Conservation (phyloP, 2,113 vertebrate genomes). For the Poicephalus meyeri region DNA sequence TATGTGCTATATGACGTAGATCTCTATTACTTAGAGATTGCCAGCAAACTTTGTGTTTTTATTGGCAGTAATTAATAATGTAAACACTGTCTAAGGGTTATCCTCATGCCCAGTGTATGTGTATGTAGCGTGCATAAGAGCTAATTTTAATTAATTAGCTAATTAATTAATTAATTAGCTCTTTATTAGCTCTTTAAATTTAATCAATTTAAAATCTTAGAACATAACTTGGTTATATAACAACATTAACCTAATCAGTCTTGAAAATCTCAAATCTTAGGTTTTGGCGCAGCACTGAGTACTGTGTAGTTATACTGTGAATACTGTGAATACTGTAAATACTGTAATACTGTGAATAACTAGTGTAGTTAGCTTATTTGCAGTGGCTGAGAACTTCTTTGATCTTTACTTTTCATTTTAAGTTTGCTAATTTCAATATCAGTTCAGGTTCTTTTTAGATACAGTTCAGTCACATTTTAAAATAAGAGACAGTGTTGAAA, state of each 20-base stretch:
- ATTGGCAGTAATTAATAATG: background rate
- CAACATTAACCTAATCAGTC: background rate
- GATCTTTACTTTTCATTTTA: background rate
- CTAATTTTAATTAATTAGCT: background rate
- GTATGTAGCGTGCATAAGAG: rapidly evolving
- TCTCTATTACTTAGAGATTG: background rate
- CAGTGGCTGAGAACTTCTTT: background rate
- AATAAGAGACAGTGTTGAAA: background rate
- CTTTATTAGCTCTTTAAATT: too few species aligned
- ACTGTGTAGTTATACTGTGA: background rate
- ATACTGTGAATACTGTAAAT: too few species aligned
- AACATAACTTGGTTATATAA: background rate
- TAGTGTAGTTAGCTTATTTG: background rate
- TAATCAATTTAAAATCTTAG: background rate
- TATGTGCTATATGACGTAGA: background rate
- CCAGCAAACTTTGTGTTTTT: background rate
- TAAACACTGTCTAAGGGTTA: background rate
- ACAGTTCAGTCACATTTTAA: background rate
- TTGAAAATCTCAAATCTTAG: background rate
- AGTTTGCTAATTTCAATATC: background rate
- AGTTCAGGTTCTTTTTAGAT: background rate
- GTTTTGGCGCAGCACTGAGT: background rate
- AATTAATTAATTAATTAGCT: too few species aligned
- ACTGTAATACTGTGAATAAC: too few species aligned
- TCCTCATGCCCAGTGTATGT: background rate